Evolutionary conservation across 2,797 vertebrate species (phyloP), one percentile per base, ranked within the genome.

Genomic region (Lepidocolaptes lacrymiger): DNA sequence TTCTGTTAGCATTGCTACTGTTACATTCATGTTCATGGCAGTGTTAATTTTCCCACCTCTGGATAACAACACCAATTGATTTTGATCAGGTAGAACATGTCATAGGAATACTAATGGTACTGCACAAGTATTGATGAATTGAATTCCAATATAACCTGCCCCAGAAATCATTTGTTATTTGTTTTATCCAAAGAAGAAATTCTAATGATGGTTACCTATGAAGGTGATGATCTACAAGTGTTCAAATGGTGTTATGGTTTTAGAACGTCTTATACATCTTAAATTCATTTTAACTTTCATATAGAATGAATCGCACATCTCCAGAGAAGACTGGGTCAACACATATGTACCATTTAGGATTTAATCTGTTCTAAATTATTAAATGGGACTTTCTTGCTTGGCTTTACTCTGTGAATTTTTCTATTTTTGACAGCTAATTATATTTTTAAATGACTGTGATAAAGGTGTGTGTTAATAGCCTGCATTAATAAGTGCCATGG

Each of bases 51-150:
- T 90, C 20, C 20, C 56, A 22, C 7, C 16, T 44, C 37, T 59
- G 26, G 77, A 49, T 66, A 69, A 36, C 6, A 14, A 15, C 6
- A 49, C 2, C 69, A 52, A 68, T n/a, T 79, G 30, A 36, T 59
- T 91, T 56, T 87, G 48, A 48, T 77, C 30, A 63, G 9, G 24
- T 67, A 37, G 19, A 89, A 68, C 4, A 13, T n/a, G 44, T 46
- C 14, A 52, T 21, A 55, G 2, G 17, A 55, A 68, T 54, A 9
- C 23, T 66, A 81, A 43, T 1, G 4, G 41, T 56, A 27, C 30
- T 2, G 5, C 14, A 54, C 39, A 8, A 56, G 10, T 30, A 16
- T 0, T 22, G 0, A 49, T 56, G 36, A 71, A 58, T 2, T 71
- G 68, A 74, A 66, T 22, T 79, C 36, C 30, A 55, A 7, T 22